Conservation (phyloP, 2,888 invertebrate species). For the Cordilura impudica region DNA sequence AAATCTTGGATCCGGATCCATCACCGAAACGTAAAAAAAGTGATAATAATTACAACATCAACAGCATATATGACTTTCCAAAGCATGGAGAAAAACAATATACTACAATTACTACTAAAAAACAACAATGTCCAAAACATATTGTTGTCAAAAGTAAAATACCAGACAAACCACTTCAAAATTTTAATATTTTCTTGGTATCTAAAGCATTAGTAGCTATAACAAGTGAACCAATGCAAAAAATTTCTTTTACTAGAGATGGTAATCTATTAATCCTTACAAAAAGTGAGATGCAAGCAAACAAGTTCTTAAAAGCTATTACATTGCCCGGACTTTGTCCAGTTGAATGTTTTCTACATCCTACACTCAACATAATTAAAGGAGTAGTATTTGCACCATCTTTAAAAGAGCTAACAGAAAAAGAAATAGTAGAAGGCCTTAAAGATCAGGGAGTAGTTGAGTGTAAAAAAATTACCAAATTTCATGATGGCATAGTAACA, state of each 20-base stretch:
- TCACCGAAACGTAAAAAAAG: no score
- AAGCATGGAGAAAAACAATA: no score
- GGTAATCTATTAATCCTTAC: background rate
- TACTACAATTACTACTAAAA: no score
- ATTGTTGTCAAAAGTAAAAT: background rate
- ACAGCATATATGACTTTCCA: no score
- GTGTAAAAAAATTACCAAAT: no score
- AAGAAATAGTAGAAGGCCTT: constrained; percentile 8
- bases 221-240: background rate
- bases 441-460: constrained; percentile 23
- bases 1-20: no score
- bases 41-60: no score
- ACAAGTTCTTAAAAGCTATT: background rate
- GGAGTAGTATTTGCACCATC: background rate
- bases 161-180: background rate
- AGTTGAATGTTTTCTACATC: background rate
- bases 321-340: background rate
- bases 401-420: background rate
- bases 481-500: background rate
- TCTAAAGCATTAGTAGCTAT: background rate
- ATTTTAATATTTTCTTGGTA: background rate
- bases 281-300: background rate
- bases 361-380: no score
- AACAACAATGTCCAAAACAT: background rate
- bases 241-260: background rate